Base-by-base conservation (phyloP, 2,797 vertebrate species). In the Sebastes elongatus region DNA sequence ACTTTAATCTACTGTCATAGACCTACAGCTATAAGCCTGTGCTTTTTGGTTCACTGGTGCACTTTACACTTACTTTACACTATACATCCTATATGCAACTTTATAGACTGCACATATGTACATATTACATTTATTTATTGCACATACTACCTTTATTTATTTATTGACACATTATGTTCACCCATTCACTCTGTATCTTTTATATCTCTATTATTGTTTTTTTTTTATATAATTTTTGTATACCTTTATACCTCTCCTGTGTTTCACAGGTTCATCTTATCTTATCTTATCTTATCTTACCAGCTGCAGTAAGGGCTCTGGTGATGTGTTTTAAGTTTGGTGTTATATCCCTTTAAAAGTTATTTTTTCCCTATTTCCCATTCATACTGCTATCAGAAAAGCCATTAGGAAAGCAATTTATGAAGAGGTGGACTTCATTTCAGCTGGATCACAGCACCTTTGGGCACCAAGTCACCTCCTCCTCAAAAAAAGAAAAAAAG, bases 261-360 rank as follows among this genome's bases (percentile, higher is more conserved):
- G 38, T 42, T 42, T 42, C 38, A 42, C 38, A 42, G 38, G 38
- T 42, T 42, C 38, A 42, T 42, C 13, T 42, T 42, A 42, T 11
- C 33, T 35, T 35, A 38, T 42, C 38, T 42, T 42, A 35, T 42
- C 13, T 42, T 16, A 42, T 42, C 5, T 42, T 38, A 32, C 20
- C n/a, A 69, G 57, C 20, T 82, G 53, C 9, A 7, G 0, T 42
- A 42, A 61, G 16, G 4, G 23, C 22, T 53, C 23, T 6, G 28
- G 13, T 74, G 30, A 65, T 69, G 66, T 49, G 66, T 49, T 56
- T 55, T n/a, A 60, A 71, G 30, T 74, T 71, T 27, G 38, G 49
- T 85, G 75, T 27, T 11, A 28, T 83, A 20, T 27, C 25, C 42
- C 72, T 85, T 84, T 85, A 72, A 90, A 90, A 84, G 68, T 83